These are phyloP conservation scores for Ceratosolen fusciceps DNA, from an alignment of 1,140 invertebrate genomes.

Conservation along the genomic window DNA sequence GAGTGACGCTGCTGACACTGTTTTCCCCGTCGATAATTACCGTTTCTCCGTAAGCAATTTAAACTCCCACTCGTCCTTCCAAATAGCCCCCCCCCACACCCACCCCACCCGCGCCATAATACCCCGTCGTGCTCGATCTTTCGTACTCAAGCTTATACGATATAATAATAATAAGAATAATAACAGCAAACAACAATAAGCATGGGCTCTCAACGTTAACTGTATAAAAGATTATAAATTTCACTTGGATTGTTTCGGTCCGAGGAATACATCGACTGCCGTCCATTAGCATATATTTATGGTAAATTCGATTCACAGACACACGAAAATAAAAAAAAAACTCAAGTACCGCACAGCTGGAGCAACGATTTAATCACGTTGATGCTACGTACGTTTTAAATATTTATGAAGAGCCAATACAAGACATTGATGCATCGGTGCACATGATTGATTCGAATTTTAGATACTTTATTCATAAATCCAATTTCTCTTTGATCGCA, in stretches of 20 bases:
- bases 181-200: no score
- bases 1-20: no score
- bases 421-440: conserved; percentile 6
- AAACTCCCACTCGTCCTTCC: no score
- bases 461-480: background rate
- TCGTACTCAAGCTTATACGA: no score
- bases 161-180: no score
- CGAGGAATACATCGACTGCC: background rate
- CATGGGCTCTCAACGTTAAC: no score
- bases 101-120: no score
- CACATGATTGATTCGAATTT: background rate
- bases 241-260: background rate
- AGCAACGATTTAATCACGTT: background rate
- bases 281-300: background rate
- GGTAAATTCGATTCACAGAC: background rate
- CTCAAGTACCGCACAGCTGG: background rate
- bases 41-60: no score
- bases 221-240: no score
- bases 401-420: background rate
- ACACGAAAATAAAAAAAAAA: background rate
- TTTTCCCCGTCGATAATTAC: no score
- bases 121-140: no score
- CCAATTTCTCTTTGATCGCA: background rate
- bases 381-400: background rate
- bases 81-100: no score